Conservation (phyloP, 2,797 vertebrate genomes). For the Protonibea diacanthus region DNA sequence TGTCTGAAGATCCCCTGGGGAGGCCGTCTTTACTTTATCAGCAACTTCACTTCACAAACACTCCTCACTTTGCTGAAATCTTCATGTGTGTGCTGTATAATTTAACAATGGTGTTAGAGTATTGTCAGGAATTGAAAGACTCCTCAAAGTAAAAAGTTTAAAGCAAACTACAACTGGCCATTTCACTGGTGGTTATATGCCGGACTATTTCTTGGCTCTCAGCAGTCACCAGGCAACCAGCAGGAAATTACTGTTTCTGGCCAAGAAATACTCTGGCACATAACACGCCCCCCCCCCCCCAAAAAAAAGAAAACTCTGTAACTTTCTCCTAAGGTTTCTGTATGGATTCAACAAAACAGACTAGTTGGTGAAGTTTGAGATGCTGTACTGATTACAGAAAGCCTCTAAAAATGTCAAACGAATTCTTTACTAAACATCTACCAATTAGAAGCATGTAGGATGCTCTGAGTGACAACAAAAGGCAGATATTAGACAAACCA, state of each 20-base stretch:
- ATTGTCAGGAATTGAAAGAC: neutral
- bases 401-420: neutral
- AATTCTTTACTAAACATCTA: neutral
- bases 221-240: neutral
- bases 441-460: neutral
- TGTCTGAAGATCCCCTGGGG: too few relatives aligned
- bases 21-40: too few relatives aligned
- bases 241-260: neutral
- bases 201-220: neutral
- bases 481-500: slow-evolving; percentile 79
- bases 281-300: too few relatives aligned
- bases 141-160: neutral
- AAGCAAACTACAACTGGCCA: neutral
- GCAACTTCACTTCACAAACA: neutral
- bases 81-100: neutral
- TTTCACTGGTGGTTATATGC: neutral
- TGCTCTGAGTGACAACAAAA: neutral
- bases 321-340: neutral
- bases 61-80: neutral
- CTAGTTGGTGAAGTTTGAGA: neutral
- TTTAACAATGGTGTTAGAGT: neutral
- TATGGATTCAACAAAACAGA: neutral
- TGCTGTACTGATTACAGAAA: too few relatives aligned
- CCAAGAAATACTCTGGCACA: neutral
- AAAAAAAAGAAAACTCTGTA: neutral